Evolutionary conservation across 2,113 vertebrate genomes (phyloP).

Genomic region (Oreochromis niloticus): DNA sequence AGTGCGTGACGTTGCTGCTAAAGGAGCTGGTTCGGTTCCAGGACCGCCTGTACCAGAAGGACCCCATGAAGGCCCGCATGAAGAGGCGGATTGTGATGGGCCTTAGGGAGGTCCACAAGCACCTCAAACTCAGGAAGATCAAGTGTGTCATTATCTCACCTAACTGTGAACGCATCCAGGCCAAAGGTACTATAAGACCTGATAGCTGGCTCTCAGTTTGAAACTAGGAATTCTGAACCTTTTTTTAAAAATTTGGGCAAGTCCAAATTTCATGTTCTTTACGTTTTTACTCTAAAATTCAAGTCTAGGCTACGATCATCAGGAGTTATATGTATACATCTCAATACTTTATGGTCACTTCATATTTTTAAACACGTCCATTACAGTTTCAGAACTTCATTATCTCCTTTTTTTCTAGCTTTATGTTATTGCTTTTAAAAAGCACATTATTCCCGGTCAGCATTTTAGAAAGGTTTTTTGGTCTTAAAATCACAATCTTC

Average conservation of each 20-base stretch:
- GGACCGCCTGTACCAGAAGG: slow-evolving; percentile 94
- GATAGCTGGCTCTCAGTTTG: neutral
- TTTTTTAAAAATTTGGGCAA: neutral
- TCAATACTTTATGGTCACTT: neutral
- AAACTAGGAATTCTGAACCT: neutral
- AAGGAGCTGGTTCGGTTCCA: slow-evolving; percentile 96
- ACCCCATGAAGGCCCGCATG: slow-evolving; percentile 93
- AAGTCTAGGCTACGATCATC: neutral
- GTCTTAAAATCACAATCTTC: neutral
- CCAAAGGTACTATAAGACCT: slow-evolving; percentile 79
- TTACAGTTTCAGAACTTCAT: neutral
- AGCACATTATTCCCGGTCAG: neutral
- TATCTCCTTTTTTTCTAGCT: neutral
- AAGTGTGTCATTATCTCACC: slow-evolving; percentile 96
- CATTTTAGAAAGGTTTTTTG: neutral
- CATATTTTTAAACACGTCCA: neutral
- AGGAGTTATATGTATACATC: neutral
- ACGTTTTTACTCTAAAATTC: neutral
- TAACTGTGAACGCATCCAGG: slow-evolving; percentile 94
- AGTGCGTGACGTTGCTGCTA: slow-evolving; percentile 84
- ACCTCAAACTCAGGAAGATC: slow-evolving; percentile 88
- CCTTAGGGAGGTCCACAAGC: slow-evolving; percentile 91
- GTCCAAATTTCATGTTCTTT: neutral
- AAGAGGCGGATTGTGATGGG: slow-evolving; percentile 96
- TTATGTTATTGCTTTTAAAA: neutral